Evolutionary conservation across 2,888 invertebrate genomes (phyloP).

Genomic region (Ptycholaimellus sp.): DNA sequence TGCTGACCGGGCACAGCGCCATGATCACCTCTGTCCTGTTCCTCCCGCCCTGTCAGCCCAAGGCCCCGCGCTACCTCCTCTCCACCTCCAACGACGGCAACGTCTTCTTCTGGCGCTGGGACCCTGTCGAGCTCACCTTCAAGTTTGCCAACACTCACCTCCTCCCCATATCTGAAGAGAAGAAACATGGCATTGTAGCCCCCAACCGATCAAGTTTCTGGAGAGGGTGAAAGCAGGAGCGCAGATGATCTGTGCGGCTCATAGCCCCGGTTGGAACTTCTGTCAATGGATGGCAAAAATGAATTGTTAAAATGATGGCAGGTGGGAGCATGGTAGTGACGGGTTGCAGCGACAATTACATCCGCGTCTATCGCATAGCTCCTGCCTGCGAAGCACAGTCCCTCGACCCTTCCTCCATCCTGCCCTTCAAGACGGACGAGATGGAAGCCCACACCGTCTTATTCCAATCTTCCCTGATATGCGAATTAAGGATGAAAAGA

Average conservation of each 20-base stretch:
- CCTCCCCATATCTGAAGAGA: too few relatives aligned
- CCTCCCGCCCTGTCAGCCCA: slow-evolving; percentile 69
- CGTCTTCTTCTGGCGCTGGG: slow-evolving; percentile 74
- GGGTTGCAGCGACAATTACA: slow-evolving; percentile 77
- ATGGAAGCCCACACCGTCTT: slow-evolving; percentile 45
- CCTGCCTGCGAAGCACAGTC: slow-evolving; percentile 49
- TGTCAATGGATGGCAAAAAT: too few relatives aligned
- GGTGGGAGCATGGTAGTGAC: slow-evolving; percentile 67
- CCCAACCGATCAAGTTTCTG: slow-evolving; percentile 67
- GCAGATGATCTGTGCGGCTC: slow-evolving; percentile 78
- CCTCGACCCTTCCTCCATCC: too few relatives aligned
- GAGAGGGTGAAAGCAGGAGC: slow-evolving; percentile 76
- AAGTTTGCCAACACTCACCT: too few relatives aligned
- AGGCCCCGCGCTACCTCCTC: slow-evolving; percentile 58
- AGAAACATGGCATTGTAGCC: slow-evolving; percentile 35
- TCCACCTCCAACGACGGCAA: slow-evolving; percentile 87
- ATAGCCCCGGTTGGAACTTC: slow-evolving; percentile 53
- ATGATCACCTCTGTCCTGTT: slow-evolving; percentile 61
- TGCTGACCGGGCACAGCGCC: slow-evolving; percentile 53
- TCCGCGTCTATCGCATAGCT: slow-evolving; percentile 57
- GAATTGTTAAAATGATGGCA: too few relatives aligned
- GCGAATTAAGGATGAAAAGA: slow-evolving; percentile 17
- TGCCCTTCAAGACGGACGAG: slow-evolving; percentile 39
- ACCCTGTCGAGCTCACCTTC: too few relatives aligned
- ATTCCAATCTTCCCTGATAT: background rate